These are phyloP conservation scores for Spodoptera littoralis DNA, from an alignment of 2,888 invertebrate species.

Conservation along the genomic window DNA sequence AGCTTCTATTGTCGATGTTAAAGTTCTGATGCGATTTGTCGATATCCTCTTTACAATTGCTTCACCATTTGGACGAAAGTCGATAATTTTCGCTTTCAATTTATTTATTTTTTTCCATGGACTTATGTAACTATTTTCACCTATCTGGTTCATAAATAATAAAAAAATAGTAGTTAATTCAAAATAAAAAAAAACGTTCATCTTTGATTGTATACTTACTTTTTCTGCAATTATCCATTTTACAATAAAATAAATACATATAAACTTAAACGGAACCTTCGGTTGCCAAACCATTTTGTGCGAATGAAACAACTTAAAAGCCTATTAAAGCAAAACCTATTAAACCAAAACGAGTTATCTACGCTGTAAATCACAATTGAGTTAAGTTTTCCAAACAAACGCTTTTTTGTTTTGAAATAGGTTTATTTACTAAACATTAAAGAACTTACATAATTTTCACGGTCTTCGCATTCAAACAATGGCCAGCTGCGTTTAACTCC, in stretches of 20 bases:
- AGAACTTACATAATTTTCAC: conserved; percentile 67
- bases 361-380: conserved; percentile 38
- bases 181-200: not conserved
- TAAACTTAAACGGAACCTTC: conserved; percentile 5
- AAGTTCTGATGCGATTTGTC: conserved; percentile 47
- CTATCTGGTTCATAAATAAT: conserved; percentile 55
- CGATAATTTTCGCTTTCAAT: conserved; percentile 63
- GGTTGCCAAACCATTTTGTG: conserved; percentile 23
- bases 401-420: conserved; percentile 44
- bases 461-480: conserved; percentile 75
- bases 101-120: conserved; percentile 70
- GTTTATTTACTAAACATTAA: conserved; percentile 70
- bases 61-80: conserved; percentile 66
- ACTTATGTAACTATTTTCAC: conserved; percentile 61
- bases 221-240: conserved; percentile 1
- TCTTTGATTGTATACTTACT: conserved; percentile 23
- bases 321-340: no score
- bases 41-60: conserved; percentile 49
- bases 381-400: conserved; percentile 57
- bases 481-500: conserved; percentile 71
- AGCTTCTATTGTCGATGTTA: conserved; percentile 39
- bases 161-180: conserved; percentile 1
- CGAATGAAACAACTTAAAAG: conserved; percentile 11
- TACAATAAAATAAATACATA: conserved; percentile 6
- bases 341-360: conserved; percentile 47